A percentile compares a stretch with the other conserved stretches of the same genome.
Evolutionary conservation across 2,113 vertebrate species (phyloP).

Genomic region (Parotia lawesii): DNA sequence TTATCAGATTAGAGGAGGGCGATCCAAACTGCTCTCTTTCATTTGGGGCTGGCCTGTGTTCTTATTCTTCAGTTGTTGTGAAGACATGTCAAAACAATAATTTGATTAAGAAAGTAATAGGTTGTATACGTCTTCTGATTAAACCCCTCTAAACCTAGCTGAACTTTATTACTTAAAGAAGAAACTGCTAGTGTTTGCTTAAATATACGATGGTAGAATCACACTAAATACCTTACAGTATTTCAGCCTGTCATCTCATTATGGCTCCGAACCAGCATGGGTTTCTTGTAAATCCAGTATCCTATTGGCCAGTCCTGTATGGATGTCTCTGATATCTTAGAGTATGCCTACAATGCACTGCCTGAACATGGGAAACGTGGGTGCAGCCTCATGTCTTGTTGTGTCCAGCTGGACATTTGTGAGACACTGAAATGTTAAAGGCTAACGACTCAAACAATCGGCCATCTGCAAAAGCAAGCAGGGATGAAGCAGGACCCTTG

Average conservation of each 20-base stretch:
- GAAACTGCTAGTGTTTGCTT: background rate
- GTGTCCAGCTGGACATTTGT: background rate
- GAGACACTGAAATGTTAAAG: background rate
- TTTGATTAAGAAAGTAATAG: background rate
- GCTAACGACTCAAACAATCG: fast-evolving
- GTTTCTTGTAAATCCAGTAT: background rate
- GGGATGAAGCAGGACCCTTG: background rate
- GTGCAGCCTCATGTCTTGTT: background rate
- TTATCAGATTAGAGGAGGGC: background rate
- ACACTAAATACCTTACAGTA: background rate
- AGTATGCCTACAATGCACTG: background rate
- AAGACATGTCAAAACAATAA: background rate
- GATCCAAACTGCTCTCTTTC: background rate
- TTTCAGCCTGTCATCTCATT: background rate
- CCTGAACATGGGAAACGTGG: background rate
- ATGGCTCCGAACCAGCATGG: background rate
- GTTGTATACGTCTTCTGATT: background rate
- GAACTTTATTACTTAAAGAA: background rate
- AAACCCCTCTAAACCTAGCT: background rate
- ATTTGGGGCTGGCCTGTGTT: background rate
- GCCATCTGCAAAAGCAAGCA: background rate
- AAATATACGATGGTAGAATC: background rate
- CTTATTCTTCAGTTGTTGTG: background rate
- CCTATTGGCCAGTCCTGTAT: background rate
- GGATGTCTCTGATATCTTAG: background rate